phyloP scores from a whole-genome alignment of 2,797 vertebrate genomes.

The Argyrosomus regius region DNA sequence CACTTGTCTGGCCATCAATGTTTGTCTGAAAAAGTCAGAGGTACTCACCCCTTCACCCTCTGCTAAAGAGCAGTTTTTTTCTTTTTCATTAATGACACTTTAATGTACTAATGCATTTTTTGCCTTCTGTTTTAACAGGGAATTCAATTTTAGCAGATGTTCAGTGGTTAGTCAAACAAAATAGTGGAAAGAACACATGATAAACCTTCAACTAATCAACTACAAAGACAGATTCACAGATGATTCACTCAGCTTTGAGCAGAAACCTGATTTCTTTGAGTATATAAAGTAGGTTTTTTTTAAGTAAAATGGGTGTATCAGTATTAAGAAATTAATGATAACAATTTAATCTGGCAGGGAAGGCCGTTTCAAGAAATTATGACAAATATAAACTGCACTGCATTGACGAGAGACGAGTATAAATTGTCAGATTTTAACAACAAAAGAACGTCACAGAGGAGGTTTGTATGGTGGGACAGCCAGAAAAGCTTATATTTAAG shows the following conservation, averaged over 20 bases:
- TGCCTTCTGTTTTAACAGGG: conserved; percentile 22
- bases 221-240: conserved; percentile 4
- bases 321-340: neutral
- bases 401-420: neutral
- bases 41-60: conserved; percentile 4
- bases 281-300: neutral
- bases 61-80: conserved; percentile 6
- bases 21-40: conserved; percentile 28
- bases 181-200: conserved; percentile 3
- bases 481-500: conserved; percentile 1
- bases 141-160: conserved; percentile 22
- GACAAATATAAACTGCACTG: neutral
- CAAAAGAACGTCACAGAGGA: neutral
- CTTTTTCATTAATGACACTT: conserved; percentile 41
- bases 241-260: conserved; percentile 32
- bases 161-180: neutral
- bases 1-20: conserved; percentile 30
- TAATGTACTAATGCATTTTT: conserved; percentile 33
- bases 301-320: neutral
- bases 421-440: neutral
- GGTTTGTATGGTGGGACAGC: neutral
- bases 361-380: neutral
- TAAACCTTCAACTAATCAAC: conserved; percentile 10
- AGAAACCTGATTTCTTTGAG: neutral
- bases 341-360: neutral